A percentile compares a stretch with the other conserved stretches of the same genome.
These are phyloP conservation scores for Physocephala rufipes DNA, from an alignment of 2,888 invertebrate species.

Conservation along the genomic window DNA sequence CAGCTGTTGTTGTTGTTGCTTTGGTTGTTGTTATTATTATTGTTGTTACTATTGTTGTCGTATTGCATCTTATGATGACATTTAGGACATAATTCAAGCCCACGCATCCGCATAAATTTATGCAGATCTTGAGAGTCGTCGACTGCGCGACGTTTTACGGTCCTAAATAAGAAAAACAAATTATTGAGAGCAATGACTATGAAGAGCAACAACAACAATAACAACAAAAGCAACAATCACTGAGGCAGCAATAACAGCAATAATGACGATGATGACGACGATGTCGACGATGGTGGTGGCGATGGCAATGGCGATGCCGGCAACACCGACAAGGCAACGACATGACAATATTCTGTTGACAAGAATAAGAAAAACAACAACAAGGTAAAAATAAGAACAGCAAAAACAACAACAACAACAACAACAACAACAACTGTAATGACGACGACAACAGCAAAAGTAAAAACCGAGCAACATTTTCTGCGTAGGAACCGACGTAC, in stretches of 20 bases:
- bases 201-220: slow-evolving; percentile 9
- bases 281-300: slow-evolving; percentile 3
- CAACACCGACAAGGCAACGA: slow-evolving; percentile 39
- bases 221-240: slow-evolving; percentile 21
- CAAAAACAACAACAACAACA: slow-evolving; percentile 1
- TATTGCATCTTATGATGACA: slow-evolving; percentile 66
- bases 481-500: slow-evolving; percentile 38
- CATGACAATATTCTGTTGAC: not conserved
- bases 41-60: slow-evolving; percentile 57
- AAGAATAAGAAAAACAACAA: slow-evolving; percentile 18
- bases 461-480: slow-evolving; percentile 13
- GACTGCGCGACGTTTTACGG: not conserved
- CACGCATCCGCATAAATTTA: slow-evolving; percentile 54
- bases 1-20: slow-evolving; percentile 5
- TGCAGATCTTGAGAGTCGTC: slow-evolving; percentile 21
- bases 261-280: slow-evolving; percentile 2
- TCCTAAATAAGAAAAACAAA: not conserved
- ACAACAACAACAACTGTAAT: slow-evolving; percentile 35
- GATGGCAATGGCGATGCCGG: not conserved
- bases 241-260: slow-evolving; percentile 10
- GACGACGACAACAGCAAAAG: not conserved
- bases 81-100: slow-evolving; percentile 66
- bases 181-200: slow-evolving; percentile 31
- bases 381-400: slow-evolving; percentile 8
- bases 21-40: not conserved